Percentiles rank a stretch among this genome's conserved stretches.
phyloP scores from a whole-genome alignment of 2,113 vertebrate genomes.

The Phyllostomus discolor region DNA sequence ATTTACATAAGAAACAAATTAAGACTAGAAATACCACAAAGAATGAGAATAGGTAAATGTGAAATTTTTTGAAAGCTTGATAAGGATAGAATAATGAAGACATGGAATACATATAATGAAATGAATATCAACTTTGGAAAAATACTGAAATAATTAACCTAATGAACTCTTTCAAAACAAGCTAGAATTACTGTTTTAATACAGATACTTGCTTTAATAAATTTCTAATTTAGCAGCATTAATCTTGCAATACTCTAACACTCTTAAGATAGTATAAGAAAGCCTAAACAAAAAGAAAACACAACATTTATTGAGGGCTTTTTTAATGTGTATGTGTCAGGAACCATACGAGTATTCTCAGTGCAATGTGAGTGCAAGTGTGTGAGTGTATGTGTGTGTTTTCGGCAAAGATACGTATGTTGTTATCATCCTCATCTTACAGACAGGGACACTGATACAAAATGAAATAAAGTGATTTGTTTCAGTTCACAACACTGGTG shows the following conservation, averaged over 20 bases:
- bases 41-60: neutral
- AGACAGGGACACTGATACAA: neutral
- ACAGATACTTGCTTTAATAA: conserved; percentile 2
- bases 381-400: neutral
- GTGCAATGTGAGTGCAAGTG: neutral
- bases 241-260: neutral
- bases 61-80: neutral
- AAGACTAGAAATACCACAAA: neutral
- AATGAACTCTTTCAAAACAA: neutral
- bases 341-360: neutral
- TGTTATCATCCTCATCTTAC: neutral
- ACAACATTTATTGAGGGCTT: neutral
- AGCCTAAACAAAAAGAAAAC: neutral
- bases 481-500: neutral
- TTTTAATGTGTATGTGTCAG: neutral
- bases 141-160: neutral
- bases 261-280: neutral
- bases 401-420: neutral
- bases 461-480: neutral
- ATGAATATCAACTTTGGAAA: neutral
- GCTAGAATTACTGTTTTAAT: neutral
- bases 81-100: neutral
- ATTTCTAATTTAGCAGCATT: neutral
- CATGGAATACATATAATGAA: neutral
- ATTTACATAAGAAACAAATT: neutral